Conservation (phyloP, 2,888 invertebrate genomes). For the Gasteruption jaculator region DNA sequence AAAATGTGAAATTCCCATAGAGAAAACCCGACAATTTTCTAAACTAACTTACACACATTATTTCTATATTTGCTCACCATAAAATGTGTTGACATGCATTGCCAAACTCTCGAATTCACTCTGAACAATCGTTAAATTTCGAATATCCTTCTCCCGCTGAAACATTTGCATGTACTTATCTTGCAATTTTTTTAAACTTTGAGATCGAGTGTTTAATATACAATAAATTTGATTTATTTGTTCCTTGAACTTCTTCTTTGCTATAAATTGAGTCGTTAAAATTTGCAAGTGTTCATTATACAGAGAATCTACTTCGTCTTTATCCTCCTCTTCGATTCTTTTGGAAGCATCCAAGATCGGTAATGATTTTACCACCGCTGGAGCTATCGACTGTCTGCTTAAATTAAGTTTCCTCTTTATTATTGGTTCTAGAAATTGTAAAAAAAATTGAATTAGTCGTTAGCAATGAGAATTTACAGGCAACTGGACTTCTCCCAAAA, state of each 20-base stretch:
- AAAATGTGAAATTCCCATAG: no score
- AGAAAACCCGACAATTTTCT: neutral
- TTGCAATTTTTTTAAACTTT: conserved; percentile 25
- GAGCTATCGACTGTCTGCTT: conserved; percentile 18
- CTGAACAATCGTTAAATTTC: conserved; percentile 22
- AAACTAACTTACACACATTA: no score
- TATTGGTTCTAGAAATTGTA: no score
- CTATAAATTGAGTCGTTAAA: conserved; percentile 22
- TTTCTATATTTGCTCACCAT: no score
- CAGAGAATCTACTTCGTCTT: conserved; percentile 26
- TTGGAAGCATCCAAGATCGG: conserved; percentile 15
- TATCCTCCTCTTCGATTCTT: conserved; percentile 20
- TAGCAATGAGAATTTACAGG: no score
- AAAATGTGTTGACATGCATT: conserved; percentile 14
- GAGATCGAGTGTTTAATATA: no score
- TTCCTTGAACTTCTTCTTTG: conserved; percentile 27
- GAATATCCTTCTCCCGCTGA: conserved; percentile 25
- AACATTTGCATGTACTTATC: conserved; percentile 27
- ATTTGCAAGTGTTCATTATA: conserved; percentile 32
- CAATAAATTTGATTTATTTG: conserved; percentile 18
- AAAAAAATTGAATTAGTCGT: no score
- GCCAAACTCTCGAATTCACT: conserved; percentile 25
- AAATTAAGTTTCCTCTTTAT: no score
- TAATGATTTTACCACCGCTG: no score
- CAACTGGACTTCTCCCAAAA: no score